Evolutionary conservation across 2,113 vertebrate genomes (phyloP).

Genomic region (Engraulis encrasicolus): DNA sequence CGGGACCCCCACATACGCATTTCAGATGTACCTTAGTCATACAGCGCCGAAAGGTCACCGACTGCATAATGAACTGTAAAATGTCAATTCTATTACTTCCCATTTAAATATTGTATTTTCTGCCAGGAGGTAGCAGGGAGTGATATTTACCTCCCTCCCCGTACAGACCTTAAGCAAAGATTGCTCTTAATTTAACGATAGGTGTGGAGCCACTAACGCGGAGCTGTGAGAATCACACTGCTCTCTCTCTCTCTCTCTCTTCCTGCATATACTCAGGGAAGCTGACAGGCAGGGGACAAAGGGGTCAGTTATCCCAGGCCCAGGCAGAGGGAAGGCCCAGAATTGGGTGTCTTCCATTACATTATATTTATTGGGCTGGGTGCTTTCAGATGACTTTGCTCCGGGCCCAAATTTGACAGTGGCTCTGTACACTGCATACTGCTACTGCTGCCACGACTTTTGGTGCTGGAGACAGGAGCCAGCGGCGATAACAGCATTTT

Average conservation of each 20-base stretch:
- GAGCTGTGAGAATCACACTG: slow-evolving; percentile 60
- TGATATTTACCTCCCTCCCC: slow-evolving; percentile 72
- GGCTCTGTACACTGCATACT: too few species aligned
- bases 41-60: slow-evolving; percentile 73
- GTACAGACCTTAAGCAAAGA: slow-evolving; percentile 60
- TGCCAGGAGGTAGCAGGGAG: slow-evolving; percentile 60
- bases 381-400: too few species aligned
- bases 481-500: not conserved
- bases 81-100: slow-evolving; percentile 77
- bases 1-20: slow-evolving; percentile 60
- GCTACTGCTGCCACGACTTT: too few species aligned
- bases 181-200: slow-evolving; percentile 66
- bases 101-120: slow-evolving; percentile 76
- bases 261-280: too few species aligned
- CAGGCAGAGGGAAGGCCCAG: too few species aligned
- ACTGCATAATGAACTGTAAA: slow-evolving; percentile 81
- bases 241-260: too few species aligned
- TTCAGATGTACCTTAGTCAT: slow-evolving; percentile 65
- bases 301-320: too few species aligned
- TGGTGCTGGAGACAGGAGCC: not conserved
- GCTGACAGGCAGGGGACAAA: too few species aligned
- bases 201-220: slow-evolving; percentile 71
- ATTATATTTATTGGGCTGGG: too few species aligned
- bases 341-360: too few species aligned
- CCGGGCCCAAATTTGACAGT: too few species aligned